A percentile compares a stretch with the other conserved stretches of the same genome.
Conservation (phyloP, 92 coral and sea anemone genomes). For the Epizoanthus illoricatus region DNA sequence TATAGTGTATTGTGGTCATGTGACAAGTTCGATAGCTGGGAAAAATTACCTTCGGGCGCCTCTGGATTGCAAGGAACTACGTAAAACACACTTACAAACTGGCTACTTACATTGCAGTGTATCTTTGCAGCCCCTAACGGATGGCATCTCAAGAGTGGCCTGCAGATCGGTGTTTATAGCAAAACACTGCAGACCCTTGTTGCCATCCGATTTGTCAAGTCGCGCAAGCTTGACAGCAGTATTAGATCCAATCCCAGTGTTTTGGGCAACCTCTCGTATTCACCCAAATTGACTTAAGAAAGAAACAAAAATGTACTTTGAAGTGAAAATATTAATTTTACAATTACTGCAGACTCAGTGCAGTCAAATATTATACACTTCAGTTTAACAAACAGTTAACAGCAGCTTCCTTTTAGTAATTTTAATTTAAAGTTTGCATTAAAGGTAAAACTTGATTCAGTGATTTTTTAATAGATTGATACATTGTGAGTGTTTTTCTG, state of each 20-base stretch:
- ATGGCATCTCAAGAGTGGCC: slow-evolving; percentile 47
- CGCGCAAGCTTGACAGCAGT: slow-evolving; percentile 46
- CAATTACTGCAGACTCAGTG: too few species aligned
- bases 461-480: too few species aligned
- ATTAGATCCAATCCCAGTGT: slow-evolving; percentile 45
- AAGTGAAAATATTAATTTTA: too few species aligned
- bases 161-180: slow-evolving; percentile 57
- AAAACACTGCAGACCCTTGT: slow-evolving; percentile 51
- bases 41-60: too few species aligned
- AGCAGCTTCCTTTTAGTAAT: too few species aligned
- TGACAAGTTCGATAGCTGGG: too few species aligned
- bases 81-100: not conserved
- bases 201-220: slow-evolving; percentile 30
- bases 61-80: too few species aligned
- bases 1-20: too few species aligned
- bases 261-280: slow-evolving; percentile 49
- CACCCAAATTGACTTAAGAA: slow-evolving; percentile 49
- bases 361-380: not conserved
- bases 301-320: slow-evolving; percentile 14
- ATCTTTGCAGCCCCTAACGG: slow-evolving; percentile 45
- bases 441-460: too few species aligned
- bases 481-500: too few species aligned
- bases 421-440: too few species aligned
- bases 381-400: slow-evolving; percentile 17
- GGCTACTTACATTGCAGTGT: slow-evolving; percentile 53